Evolutionary conservation across 1,140 invertebrate species (phyloP), one percentile per base, ranked within the genome.

Genomic region (Trichomalopsis sarcophagae): DNA sequence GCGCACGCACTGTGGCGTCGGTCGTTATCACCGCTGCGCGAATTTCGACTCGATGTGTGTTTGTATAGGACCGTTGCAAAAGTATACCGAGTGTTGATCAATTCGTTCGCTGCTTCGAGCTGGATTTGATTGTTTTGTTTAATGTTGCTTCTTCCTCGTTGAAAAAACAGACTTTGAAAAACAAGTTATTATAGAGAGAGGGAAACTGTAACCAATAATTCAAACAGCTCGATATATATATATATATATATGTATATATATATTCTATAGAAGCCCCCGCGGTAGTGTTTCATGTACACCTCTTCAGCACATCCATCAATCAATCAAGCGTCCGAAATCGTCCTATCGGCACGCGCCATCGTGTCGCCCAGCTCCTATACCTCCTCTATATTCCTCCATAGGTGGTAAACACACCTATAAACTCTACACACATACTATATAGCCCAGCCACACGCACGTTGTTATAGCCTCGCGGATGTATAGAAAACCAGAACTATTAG

Each of bases 401-500:
- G 13, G 1, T 50, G 47, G 11, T 50, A 50, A 17, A 50, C 13
- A 50, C 4, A 50, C 4, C 11, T 50, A 17, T 50, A 50, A 2
- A 50, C 13, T 50, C 13, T 50, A 50, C 47, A 50, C 47, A 50
- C 11, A 50, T 5, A 6, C 33, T 36, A 13, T 62, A 62, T 62
- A 62, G 0, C n/a, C 5, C 21, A 62, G 4, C 17, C 27, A 62
- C 17, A 62, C 21, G 17, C 55, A n/a, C 55, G 17, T 62, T 62
- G 14, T n/a, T 27, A 62, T 7, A n/a, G 14, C n/a, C 55, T 17
- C 6, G 55, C 21, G 55, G 5, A 21, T 62, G 55, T 62, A 62
- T 62, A 62, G 55, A 17, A 75, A 75, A 75, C 73, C 73, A 40
- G 73, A 75, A 75, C 73, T 75, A 44, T 75, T 75, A 75, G 73